Base-by-base conservation (phyloP, 1,140 invertebrate genomes). In the Archivesica marissinica region DNA sequence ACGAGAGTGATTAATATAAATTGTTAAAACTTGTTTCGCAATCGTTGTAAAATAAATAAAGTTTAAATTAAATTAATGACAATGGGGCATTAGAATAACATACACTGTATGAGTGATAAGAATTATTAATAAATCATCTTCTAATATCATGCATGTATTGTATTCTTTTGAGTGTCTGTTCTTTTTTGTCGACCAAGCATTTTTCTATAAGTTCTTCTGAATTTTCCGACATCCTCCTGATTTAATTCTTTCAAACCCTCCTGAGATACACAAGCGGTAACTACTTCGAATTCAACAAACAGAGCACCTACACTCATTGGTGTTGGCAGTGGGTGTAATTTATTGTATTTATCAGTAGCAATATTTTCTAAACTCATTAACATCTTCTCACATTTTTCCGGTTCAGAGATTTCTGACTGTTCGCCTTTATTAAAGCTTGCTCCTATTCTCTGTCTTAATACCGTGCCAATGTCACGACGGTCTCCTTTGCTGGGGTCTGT, bases 361-460 rank as follows among this genome's bases (percentile, higher is more conserved):
- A 79, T 47, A 30, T 79, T 79, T 33, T 81, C 79, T 59, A 81
- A 38, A 72, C 79, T 81, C 17, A 25, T 0, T 38, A 81, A 81
- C 66, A 81, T 81, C 72, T 59, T 72, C 56, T 81, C 79, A 81
- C 79, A 81, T 20, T 81, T 54, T 56, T 70, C 66, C 38, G 64
- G 28, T 13, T 81, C 52, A 56, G 56, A 41, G 1, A 81, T 54
- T 23, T 47, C 38, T 35, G 79, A 11, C 23, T 52, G 20, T n/a
- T 81, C 79, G 38, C 47, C 79, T 39, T 81, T 41, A 44, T 52
- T 81, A 25, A 81, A 81, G n/a, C 23, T 44, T 28, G 23, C 64
- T 33, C 30, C 66, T 30, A 81, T 81, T 17, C 66, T 35, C 41
- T 54, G 54, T 15, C 79, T 35, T 2, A 81, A 33, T 30, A 81